A percentile compares a stretch with the other conserved stretches of the same genome.
phyloP scores from a whole-genome alignment of 2,888 invertebrate species.

The Drosophila yooni region DNA sequence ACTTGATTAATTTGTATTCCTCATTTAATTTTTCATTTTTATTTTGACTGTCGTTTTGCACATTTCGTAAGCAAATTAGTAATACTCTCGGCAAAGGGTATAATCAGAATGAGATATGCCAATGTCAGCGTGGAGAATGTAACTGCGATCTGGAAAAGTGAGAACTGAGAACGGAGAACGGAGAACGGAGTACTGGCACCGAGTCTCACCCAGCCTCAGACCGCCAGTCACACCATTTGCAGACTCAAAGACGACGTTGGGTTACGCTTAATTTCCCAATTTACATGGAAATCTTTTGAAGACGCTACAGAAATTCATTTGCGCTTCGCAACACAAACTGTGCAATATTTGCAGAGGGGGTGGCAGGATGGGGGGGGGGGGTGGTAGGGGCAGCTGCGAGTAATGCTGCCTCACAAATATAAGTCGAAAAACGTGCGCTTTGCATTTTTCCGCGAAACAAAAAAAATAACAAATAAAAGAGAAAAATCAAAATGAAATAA shows the following conservation, averaged over 20 bases:
- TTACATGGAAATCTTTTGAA: conserved; percentile 49
- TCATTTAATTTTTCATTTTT: not conserved
- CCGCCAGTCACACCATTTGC: not conserved
- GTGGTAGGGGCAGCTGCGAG: not conserved
- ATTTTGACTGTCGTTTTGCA: not conserved
- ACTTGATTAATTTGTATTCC: not conserved
- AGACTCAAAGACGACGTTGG: not conserved
- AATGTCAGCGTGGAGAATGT: conserved; percentile 22
- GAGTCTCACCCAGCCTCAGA: not conserved
- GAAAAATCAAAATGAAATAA: conserved; percentile 13
- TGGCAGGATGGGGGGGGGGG: not conserved
- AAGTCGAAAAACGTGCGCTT: conserved; percentile 45
- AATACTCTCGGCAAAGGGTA: not conserved
- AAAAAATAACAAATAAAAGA: conserved; percentile 10
- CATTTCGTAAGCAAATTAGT: not conserved
- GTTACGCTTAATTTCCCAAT: conserved; percentile 65
- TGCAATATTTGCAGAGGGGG: conserved; percentile 3
- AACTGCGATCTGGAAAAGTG: not conserved
- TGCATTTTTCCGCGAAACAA: conserved; percentile 22
- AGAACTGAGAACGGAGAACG: not conserved
- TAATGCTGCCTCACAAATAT: conserved; percentile 17
- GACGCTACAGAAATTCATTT: conserved; percentile 49
- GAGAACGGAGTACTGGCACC: not conserved
- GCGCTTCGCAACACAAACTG: conserved; percentile 32
- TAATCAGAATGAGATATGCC: conserved; percentile 15